Evolutionary conservation across 2,888 invertebrate species (phyloP).

Genomic region (Phrixothrix hirtus): DNA sequence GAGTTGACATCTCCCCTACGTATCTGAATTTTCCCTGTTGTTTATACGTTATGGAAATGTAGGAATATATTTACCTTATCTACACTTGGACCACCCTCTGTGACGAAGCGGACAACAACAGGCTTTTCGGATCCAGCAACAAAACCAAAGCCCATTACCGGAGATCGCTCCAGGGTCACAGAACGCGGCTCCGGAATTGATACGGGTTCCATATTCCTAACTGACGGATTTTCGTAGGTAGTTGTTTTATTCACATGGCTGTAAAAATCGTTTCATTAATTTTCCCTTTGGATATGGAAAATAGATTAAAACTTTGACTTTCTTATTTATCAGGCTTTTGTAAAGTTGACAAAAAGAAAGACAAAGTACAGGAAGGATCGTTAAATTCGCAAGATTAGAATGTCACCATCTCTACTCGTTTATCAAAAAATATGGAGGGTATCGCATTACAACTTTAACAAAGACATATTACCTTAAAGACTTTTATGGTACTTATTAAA

Average conservation of each 20-base stretch:
- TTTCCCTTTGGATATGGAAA: not conserved
- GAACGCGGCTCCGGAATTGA: slow-evolving; percentile 76
- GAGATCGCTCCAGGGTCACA: slow-evolving; percentile 73
- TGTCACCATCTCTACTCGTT: slow-evolving; percentile 4
- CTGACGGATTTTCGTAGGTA: slow-evolving; percentile 81
- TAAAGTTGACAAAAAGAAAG: too few relatives aligned
- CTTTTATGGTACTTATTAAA: not conserved
- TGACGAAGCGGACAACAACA: slow-evolving; percentile 86
- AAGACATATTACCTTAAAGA: slow-evolving; percentile 1
- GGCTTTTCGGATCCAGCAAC: slow-evolving; percentile 95
- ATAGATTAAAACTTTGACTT: too few relatives aligned
- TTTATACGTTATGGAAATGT: slow-evolving; percentile 7
- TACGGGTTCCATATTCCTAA: slow-evolving; percentile 65
- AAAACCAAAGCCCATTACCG: slow-evolving; percentile 88
- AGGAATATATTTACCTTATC: slow-evolving; percentile 64
- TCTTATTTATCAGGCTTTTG: too few relatives aligned
- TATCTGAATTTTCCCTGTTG: not conserved
- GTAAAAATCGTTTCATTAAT: slow-evolving; percentile 40
- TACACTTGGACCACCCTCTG: slow-evolving; percentile 89
- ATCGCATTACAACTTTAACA: slow-evolving; percentile 6
- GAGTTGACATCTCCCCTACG: slow-evolving; percentile 11
- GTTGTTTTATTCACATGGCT: slow-evolving; percentile 88
- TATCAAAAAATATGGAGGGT: slow-evolving; percentile 11
- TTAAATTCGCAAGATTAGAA: slow-evolving; percentile 8
- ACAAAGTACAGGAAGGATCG: too few relatives aligned